Conservation (phyloP, 1,140 invertebrate species). For the Paralvinella palmiformis region DNA sequence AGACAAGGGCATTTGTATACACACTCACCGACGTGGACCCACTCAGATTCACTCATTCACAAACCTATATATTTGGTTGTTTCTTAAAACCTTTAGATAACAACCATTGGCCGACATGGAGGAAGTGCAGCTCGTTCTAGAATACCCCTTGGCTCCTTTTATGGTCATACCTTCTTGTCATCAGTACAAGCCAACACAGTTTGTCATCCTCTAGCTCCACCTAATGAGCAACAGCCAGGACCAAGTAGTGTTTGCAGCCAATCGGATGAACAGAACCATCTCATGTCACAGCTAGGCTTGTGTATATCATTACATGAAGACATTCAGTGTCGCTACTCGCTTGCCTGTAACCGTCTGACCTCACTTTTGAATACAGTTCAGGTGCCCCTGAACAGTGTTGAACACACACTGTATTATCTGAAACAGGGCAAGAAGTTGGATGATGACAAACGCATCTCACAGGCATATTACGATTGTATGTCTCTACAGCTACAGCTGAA, state of each 20-base stretch:
- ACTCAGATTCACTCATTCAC: too few relatives aligned
- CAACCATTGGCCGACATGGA: slow-evolving; percentile 78
- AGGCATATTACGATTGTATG: slow-evolving; percentile 75
- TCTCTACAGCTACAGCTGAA: slow-evolving; percentile 72
- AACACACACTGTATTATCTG: slow-evolving; percentile 38
- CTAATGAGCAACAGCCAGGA: not conserved
- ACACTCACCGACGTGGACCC: too few relatives aligned
- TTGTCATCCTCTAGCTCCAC: not conserved
- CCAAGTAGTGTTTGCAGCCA: not conserved
- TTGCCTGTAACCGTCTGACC: slow-evolving; percentile 55
- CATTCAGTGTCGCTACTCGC: slow-evolving; percentile 73
- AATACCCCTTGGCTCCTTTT: slow-evolving; percentile 86
- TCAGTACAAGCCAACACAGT: not conserved
- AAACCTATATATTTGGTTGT: too few relatives aligned
- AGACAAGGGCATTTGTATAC: too few relatives aligned
- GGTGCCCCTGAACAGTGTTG: not conserved
- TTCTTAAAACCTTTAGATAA: slow-evolving; percentile 44
- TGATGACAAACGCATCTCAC: slow-evolving; percentile 62
- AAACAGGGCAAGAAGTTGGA: slow-evolving; percentile 33
- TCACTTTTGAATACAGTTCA: not conserved
- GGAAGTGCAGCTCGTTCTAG: slow-evolving; percentile 82
- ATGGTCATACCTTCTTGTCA: slow-evolving; percentile 72
- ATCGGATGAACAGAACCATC: slow-evolving; percentile 35
- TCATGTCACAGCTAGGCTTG: slow-evolving; percentile 39
- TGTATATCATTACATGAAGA: slow-evolving; percentile 63